Evolutionary conservation across 2,113 vertebrate species (phyloP).

Genomic region (Nerophis ophidion): DNA sequence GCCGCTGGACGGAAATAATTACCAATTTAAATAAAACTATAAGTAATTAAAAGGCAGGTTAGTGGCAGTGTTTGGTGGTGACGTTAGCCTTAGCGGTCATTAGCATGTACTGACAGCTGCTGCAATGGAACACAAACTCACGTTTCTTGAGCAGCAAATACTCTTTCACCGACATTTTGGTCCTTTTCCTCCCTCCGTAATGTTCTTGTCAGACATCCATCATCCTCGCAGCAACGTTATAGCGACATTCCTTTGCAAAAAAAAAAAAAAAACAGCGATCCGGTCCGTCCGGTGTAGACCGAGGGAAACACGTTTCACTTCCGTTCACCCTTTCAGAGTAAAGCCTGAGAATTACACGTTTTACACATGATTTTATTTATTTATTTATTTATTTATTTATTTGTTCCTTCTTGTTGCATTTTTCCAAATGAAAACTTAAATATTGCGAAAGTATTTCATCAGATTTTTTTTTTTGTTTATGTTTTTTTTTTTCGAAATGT

Average conservation of each 20-base stretch:
- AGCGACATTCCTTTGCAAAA: conserved; percentile 53
- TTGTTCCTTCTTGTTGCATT: no score
- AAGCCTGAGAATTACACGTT: neutral
- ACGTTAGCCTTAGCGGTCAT: conserved; percentile 46
- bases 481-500: no score
- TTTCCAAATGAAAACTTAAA: no score
- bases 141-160: conserved; percentile 9
- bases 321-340: conserved; percentile 42
- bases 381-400: no score
- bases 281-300: neutral
- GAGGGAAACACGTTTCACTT: neutral
- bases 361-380: no score
- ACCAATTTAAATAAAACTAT: conserved; percentile 13
- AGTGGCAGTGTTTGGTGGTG: no score
- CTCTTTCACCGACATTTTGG: conserved; percentile 25
- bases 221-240: conserved; percentile 23
- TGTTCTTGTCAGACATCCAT: conserved; percentile 32
- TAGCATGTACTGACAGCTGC: neutral
- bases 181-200: neutral
- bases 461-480: no score
- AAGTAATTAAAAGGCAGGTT: neutral
- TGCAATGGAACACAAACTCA: conserved; percentile 28
- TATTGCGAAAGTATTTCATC: no score
- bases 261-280: conserved; percentile 18
- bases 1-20: neutral